Evolutionary conservation across 2,797 vertebrate genomes (phyloP).

Genomic region (Protosalanx chinensis): DNA sequence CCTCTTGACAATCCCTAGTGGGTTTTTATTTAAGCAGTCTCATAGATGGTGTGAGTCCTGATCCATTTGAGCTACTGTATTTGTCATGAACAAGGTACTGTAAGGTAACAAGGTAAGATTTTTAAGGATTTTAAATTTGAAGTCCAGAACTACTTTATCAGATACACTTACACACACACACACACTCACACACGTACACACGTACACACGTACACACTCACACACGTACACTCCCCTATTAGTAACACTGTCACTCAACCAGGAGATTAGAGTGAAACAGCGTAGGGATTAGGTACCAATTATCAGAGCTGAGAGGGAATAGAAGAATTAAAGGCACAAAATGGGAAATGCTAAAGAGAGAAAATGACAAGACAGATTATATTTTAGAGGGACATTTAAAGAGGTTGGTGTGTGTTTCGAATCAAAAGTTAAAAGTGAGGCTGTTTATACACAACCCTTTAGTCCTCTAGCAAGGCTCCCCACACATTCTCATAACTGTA

Average conservation of each 20-base stretch:
- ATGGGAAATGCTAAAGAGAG: background rate
- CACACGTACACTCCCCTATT: background rate
- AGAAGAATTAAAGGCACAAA: background rate
- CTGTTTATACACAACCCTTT: background rate
- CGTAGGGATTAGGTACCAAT: slow-evolving; percentile 10
- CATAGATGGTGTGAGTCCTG: no score
- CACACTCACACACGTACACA: background rate
- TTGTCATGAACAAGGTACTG: no score
- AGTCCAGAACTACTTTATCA: background rate
- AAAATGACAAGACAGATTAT: background rate
- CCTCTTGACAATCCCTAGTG: no score
- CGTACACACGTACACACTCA: no score
- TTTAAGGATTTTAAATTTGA: no score
- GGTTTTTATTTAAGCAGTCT: no score
- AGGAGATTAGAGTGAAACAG: slow-evolving; percentile 17
- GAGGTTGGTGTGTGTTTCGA: background rate
- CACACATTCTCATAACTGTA: background rate
- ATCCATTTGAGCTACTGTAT: no score
- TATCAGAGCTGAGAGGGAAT: slow-evolving; percentile 11
- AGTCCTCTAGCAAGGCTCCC: background rate
- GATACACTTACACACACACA: background rate
- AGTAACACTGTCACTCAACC: slow-evolving; percentile 10
- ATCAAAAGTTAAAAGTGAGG: background rate
- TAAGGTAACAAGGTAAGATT: no score
- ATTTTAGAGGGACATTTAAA: no score